phyloP scores from a whole-genome alignment of 2,113 vertebrate genomes.

The Psettodes erumei region DNA sequence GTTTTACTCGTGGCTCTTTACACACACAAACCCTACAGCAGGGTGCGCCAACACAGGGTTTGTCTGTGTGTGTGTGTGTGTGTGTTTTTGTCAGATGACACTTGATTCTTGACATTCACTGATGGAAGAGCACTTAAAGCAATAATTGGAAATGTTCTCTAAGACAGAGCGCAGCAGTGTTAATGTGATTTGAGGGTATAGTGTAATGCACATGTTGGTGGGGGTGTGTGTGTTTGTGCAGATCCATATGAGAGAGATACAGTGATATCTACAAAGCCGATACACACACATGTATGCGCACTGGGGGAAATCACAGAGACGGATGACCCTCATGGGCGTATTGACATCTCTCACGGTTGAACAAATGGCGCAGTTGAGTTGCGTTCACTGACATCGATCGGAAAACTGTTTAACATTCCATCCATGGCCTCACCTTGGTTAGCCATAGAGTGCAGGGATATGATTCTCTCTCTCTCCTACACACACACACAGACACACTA shows the following conservation, averaged over 20 bases:
- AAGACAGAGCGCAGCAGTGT: constrained; percentile 91
- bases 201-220: too few species aligned
- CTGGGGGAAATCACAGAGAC: constrained; percentile 93
- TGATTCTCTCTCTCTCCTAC: constrained; percentile 1
- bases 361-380: constrained; percentile 98
- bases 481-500: constrained; percentile 7
- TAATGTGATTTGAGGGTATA: constrained; percentile 79
- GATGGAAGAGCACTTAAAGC: constrained; percentile 85
- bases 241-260: not conserved
- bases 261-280: constrained; percentile 15
- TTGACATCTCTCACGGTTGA: constrained; percentile 97
- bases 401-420: constrained; percentile 93
- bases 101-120: constrained; percentile 59
- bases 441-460: constrained; percentile 85
- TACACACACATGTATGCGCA: constrained; percentile 26
- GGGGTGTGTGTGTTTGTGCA: not conserved
- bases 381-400: constrained; percentile 97
- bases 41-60: not conserved
- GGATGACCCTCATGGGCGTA: constrained; percentile 97
- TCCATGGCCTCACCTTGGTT: constrained; percentile 86
- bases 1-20: constrained; percentile 7
- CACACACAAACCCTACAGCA: constrained; percentile 5
- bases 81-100: constrained; percentile 15
- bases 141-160: constrained; percentile 94
- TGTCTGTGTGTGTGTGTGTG: constrained; percentile 14